phyloP scores from a whole-genome alignment of 2,888 invertebrate species.

The Tuberolachnus salignus region DNA sequence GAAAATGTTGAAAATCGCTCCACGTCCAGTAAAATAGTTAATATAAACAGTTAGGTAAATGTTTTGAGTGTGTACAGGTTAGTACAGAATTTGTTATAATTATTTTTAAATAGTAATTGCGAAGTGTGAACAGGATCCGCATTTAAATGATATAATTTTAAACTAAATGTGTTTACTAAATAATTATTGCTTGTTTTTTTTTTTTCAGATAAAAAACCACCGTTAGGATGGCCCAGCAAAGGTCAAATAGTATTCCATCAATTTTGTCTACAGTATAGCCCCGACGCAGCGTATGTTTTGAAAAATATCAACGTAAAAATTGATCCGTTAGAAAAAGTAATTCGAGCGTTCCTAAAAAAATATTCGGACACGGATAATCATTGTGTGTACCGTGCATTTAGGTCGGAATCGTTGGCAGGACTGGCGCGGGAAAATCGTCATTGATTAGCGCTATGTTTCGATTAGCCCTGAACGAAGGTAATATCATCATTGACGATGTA shows the following conservation, averaged over 20 bases:
- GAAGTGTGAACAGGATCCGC: too few species aligned
- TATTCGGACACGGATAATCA: background rate
- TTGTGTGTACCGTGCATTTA: slow-evolving; percentile 61
- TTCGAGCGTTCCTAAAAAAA: background rate
- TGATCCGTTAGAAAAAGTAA: slow-evolving; percentile 69
- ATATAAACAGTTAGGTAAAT: too few species aligned
- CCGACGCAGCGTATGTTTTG: slow-evolving; percentile 75
- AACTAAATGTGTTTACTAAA: too few species aligned
- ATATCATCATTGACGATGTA: slow-evolving; percentile 79
- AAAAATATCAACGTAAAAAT: slow-evolving; percentile 73
- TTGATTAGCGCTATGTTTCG: slow-evolving; percentile 81
- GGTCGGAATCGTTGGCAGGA: slow-evolving; percentile 82
- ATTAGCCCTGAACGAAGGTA: slow-evolving; percentile 77
- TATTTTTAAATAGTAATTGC: too few species aligned
- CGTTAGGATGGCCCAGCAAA: slow-evolving; percentile 74
- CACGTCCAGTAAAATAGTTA: too few species aligned
- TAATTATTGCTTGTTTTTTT: too few species aligned
- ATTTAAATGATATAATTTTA: too few species aligned
- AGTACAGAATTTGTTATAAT: too few species aligned
- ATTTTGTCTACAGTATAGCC: slow-evolving; percentile 75
- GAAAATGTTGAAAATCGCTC: too few species aligned
- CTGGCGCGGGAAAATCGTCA: slow-evolving; percentile 84
- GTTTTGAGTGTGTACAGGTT: too few species aligned
- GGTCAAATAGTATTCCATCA: slow-evolving; percentile 74
- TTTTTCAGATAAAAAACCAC: slow-evolving; percentile 59